Evolutionary conservation across 2,113 vertebrate species (phyloP), one percentile per base, ranked within the genome.

Genomic region (Nestor notabilis): DNA sequence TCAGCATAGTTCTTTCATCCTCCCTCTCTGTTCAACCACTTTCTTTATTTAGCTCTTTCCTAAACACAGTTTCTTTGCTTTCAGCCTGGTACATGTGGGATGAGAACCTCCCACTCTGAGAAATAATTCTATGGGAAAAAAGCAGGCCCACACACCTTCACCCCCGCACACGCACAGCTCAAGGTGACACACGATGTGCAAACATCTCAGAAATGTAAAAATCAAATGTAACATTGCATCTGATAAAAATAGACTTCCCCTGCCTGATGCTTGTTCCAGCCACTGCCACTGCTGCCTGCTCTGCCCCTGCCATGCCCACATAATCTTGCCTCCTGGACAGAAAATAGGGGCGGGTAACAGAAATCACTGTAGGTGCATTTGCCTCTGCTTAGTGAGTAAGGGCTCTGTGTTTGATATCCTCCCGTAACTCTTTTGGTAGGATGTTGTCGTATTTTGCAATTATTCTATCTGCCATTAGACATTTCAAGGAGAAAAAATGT

Each of bases 11-110:
- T 87, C 81, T 95, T 94, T 87, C 86, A 69, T 77, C 63, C 58
- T 94, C 77, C 80, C 63, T 83, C 65, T 84, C 78, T 79, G 75
- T 77, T 95, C 90, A 91, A 50, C 28, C 81, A 53, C 27, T 75
- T 89, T 9, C 93, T 91, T 96, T 94, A 89, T 96, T 97, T 88
- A 97, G 71, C 75, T 82, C 28, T 43, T 86, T 89, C 68, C 76
- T 81, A 68, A 89, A 60, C 70, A 78, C 17, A 53, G 24, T 84
- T 79, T 56, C 81, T 93, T 79, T 90, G 71, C 89, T 93, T 89
- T 92, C 89, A 96, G 86, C 43, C 37, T 68, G 31, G 27, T 84
- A 33, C 0, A 0, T 1, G 68, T 87, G 53, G 86, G 89, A 74
- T 55, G 77, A 74, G 52, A 88, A 68, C 61, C 83, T 89, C 87